Evolutionary conservation across 2,113 vertebrate genomes (phyloP), one percentile per base, ranked within the genome.

Genomic region (Ancistrus triradiatus): DNA sequence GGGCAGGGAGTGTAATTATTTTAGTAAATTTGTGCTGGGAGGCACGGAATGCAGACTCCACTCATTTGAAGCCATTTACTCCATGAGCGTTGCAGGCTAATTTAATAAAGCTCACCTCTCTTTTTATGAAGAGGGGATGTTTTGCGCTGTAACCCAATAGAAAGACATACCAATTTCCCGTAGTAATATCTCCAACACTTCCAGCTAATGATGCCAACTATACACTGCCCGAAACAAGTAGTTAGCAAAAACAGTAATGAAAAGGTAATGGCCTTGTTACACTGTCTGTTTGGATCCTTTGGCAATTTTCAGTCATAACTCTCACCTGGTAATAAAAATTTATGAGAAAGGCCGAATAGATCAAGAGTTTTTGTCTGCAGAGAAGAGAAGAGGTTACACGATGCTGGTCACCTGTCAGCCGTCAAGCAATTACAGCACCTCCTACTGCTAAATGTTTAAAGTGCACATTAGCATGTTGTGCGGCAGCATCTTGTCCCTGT

Each of bases 31-130:
- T 82, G 82, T 71, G 78, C 86, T 85, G 80, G 6, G 74, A 84
- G 83, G 83, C 83, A 79, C 49, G 70, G 77, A 76, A 83, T 74
- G 74, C 80, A 80, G 37, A 51, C 42, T 80, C 77, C 79, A 83
- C 81, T 85, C 83, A 83, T 87, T 87, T 83, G 81, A 82, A 79
- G 80, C 81, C 82, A 83, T 81, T 86, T 81, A 85, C 79, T 84
- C 77, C 79, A 75, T 76, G 79, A 73, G 79, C 69, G 66, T 66
- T 66, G 49, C 35, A 64, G 44, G 51, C 59, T 75, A 78, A 78
- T 75, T 75, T 68, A 78, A 78, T 75, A 70, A 70, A 59, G 46
- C 66, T 83, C 80, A 75, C 81, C 83, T 83, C 79, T 80, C 79
- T 78, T 80, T 85, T 82, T 84, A 66, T 74, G 76, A 73, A 78